Percentiles rank a stretch among this genome's conserved stretches.
Conservation (phyloP, 2,888 invertebrate species). For the Drosophila subquinaria region DNA sequence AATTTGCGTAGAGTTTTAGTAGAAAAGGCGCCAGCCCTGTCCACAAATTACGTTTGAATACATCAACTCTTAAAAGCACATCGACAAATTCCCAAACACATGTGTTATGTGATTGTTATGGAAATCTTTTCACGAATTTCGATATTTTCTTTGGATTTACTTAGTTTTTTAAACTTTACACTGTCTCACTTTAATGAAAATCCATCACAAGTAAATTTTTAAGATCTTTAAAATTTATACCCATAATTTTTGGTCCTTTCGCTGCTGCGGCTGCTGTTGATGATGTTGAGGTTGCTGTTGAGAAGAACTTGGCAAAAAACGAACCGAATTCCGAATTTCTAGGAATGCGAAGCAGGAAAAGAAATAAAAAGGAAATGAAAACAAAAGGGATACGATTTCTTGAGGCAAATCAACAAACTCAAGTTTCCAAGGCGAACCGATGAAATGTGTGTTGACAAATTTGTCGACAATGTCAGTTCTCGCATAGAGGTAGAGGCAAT, state of each 20-base stretch:
- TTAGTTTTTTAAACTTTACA: constrained; percentile 2
- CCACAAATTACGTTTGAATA: not conserved
- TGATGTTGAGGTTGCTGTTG: constrained; percentile 41
- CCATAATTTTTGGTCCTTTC: constrained; percentile 48
- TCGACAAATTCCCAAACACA: not conserved
- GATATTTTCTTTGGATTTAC: not conserved
- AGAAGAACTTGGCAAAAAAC: constrained; percentile 36
- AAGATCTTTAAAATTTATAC: constrained; percentile 52
- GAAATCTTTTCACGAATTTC: not conserved
- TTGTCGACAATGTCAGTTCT: constrained; percentile 45
- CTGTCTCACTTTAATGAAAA: constrained; percentile 15
- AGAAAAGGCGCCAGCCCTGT: not conserved
- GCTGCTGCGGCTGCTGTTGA: constrained; percentile 13
- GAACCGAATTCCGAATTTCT: constrained; percentile 35
- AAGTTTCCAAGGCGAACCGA: constrained; percentile 72
- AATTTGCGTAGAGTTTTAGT: not conserved
- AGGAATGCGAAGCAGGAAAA: constrained; percentile 11
- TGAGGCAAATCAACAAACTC: constrained; percentile 73
- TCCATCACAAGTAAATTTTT: not conserved
- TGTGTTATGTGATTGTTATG: not conserved
- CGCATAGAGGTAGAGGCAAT: constrained; percentile 40
- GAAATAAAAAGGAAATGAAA: constrained; percentile 6
- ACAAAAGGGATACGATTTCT: constrained; percentile 42
- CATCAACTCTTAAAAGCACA: not conserved
- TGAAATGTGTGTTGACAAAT: constrained; percentile 65